Conservation (phyloP, 2,797 vertebrate genomes). For the Labroides dimidiatus region DNA sequence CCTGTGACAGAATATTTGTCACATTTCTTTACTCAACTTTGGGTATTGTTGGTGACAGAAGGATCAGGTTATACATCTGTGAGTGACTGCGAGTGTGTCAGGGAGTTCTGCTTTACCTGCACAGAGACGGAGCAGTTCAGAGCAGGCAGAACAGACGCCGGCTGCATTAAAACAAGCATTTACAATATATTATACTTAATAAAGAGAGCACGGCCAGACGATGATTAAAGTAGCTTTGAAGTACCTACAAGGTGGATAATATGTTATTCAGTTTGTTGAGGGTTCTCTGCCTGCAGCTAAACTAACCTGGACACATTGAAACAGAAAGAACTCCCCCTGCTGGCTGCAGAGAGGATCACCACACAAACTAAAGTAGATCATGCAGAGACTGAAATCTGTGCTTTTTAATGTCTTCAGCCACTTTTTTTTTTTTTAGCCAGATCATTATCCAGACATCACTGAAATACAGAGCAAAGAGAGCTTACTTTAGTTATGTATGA, state of each 20-base stretch:
- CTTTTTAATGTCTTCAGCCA: conserved; percentile 46
- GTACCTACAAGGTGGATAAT: conserved; percentile 57
- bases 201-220: conserved; percentile 22
- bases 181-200: conserved; percentile 48
- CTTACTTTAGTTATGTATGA: conserved; percentile 51
- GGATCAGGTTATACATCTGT: conserved; percentile 69
- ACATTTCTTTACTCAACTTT: conserved; percentile 69
- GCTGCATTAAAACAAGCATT: conserved; percentile 43
- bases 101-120: conserved; percentile 60
- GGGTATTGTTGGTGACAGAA: conserved; percentile 64
- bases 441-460: conserved; percentile 54
- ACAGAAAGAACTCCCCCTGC: conserved; percentile 83
- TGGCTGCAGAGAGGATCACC: conserved; percentile 58
- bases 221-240: conserved; percentile 69
- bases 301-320: conserved; percentile 42
- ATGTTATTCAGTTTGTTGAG: conserved; percentile 54
- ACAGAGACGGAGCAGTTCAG: conserved; percentile 51
- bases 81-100: conserved; percentile 62
- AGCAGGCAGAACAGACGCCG: conserved; percentile 34
- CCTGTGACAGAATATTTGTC: conserved; percentile 77
- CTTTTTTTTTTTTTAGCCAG: conserved; percentile 32
- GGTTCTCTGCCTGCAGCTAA: conserved; percentile 50
- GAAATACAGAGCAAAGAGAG: conserved; percentile 16
- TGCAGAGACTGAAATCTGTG: conserved; percentile 32
- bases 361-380: conserved; percentile 36